A percentile compares a stretch with the other conserved stretches of the same genome.
phyloP scores from a whole-genome alignment of 1,140 invertebrate species.

The Saxidomus purpurata region DNA sequence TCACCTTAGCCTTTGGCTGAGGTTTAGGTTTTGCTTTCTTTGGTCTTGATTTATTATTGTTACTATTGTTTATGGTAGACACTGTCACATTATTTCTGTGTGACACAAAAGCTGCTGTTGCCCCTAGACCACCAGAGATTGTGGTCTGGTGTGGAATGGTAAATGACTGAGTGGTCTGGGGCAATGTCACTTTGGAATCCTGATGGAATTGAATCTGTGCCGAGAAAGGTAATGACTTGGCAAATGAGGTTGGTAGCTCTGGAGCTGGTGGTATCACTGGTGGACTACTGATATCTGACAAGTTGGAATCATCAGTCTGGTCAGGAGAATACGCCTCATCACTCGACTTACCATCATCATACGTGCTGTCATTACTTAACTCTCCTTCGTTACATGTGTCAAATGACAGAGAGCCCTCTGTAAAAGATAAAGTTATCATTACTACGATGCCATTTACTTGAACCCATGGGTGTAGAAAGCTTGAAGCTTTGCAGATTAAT shows the following conservation, averaged over 20 bases:
- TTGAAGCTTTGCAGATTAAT: too few relatives aligned
- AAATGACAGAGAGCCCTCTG: slow-evolving; percentile 96
- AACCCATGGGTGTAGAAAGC: too few relatives aligned
- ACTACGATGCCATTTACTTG: too few relatives aligned
- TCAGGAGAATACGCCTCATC: slow-evolving; percentile 86
- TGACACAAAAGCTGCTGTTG: slow-evolving; percentile 46
- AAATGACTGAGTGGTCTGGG: slow-evolving; percentile 72
- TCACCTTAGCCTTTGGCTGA: slow-evolving; percentile 92
- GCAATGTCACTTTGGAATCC: slow-evolving; percentile 64
- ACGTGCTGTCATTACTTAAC: slow-evolving; percentile 91
- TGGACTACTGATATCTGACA: slow-evolving; percentile 82
- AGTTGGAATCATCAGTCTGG: slow-evolving; percentile 79
- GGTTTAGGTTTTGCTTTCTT: slow-evolving; percentile 96
- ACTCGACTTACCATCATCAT: slow-evolving; percentile 94
- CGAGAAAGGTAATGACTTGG: slow-evolving; percentile 55
- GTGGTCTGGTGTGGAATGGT: slow-evolving; percentile 62
- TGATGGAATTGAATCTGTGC: slow-evolving; percentile 53
- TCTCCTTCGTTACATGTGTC: slow-evolving; percentile 96
- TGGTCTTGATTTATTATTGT: slow-evolving; percentile 85
- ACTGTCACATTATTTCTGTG: slow-evolving; percentile 63
- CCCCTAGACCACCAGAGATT: slow-evolving; percentile 48
- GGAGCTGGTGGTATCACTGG: slow-evolving; percentile 73
- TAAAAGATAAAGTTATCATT: too few relatives aligned
- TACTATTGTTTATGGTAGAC: slow-evolving; percentile 60
- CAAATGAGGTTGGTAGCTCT: slow-evolving; percentile 67